These are phyloP conservation scores for Argynnis bischoffii DNA, from an alignment of 2,888 invertebrate genomes.

Conservation along the genomic window DNA sequence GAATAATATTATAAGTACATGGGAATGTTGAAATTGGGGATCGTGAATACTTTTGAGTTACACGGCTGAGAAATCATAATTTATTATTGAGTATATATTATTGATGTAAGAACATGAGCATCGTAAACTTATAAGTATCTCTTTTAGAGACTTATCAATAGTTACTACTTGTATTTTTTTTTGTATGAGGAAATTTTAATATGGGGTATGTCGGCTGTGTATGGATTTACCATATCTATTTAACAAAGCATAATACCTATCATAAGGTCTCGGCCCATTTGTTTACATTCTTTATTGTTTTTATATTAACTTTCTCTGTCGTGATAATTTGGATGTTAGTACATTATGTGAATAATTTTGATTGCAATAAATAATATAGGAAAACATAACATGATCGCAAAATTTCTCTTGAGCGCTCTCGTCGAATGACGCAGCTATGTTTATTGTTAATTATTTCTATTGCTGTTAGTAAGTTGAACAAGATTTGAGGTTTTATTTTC, in stretches of 20 bases:
- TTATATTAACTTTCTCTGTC: slow-evolving; percentile 47
- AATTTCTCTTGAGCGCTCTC: slow-evolving; percentile 45
- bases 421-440: slow-evolving; percentile 48
- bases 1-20: slow-evolving; percentile 59
- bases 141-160: slow-evolving; percentile 28
- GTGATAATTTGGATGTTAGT: slow-evolving; percentile 56
- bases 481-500: slow-evolving; percentile 53
- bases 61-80: slow-evolving; percentile 55
- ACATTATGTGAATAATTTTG: slow-evolving; percentile 42
- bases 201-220: slow-evolving; percentile 32
- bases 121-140: slow-evolving; percentile 44
- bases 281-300: slow-evolving; percentile 40
- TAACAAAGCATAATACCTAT: slow-evolving; percentile 23
- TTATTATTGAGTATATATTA: slow-evolving; percentile 50
- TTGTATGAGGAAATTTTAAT: slow-evolving; percentile 18
- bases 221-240: slow-evolving; percentile 21
- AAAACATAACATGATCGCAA: slow-evolving; percentile 24
- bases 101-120: slow-evolving; percentile 59
- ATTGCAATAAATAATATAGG: slow-evolving; percentile 48
- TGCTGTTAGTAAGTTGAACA: slow-evolving; percentile 47
- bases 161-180: slow-evolving; percentile 12
- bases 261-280: slow-evolving; percentile 45
- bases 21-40: slow-evolving; percentile 42
- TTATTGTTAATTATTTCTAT: slow-evolving; percentile 51
- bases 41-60: slow-evolving; percentile 24